Conservation (phyloP, 2,888 invertebrate genomes). For the Tachina fera region DNA sequence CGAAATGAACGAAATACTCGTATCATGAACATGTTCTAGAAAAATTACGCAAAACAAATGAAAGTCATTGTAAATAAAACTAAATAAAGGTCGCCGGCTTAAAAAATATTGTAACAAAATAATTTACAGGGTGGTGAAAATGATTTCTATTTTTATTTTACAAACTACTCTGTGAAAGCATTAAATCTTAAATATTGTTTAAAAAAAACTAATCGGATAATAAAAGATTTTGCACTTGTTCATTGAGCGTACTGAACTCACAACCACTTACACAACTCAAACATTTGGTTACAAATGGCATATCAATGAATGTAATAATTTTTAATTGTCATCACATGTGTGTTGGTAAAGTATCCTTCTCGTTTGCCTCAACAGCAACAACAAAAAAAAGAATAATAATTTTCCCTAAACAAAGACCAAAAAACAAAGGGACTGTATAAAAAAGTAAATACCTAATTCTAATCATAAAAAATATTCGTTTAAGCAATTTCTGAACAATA, state of each 20-base stretch:
- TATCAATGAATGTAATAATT: conserved; percentile 54
- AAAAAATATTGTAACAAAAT: conserved; percentile 40
- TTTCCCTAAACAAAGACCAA: conserved; percentile 45
- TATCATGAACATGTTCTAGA: background rate
- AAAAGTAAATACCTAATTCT: conserved; percentile 41
- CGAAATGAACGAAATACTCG: conserved; percentile 23
- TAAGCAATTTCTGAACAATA: conserved; percentile 53
- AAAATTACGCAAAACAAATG: conserved; percentile 1
- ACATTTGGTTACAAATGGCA: background rate
- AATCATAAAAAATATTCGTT: conserved; percentile 61
- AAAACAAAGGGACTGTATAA: conserved; percentile 43
- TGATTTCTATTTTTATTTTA: conserved; percentile 39
- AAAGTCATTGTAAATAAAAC: conserved; percentile 15
- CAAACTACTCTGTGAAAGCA: conserved; percentile 29
- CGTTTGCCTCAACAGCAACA: background rate
- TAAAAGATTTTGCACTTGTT: conserved; percentile 71
- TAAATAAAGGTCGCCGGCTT: conserved; percentile 27
- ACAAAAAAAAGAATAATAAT: conserved; percentile 27
- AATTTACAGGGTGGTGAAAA: conserved; percentile 64
- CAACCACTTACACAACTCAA: conserved; percentile 20
- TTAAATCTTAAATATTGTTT: conserved; percentile 33
- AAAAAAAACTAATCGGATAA: conserved; percentile 66
- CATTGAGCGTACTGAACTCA: conserved; percentile 26
- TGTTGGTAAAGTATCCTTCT: conserved; percentile 24
- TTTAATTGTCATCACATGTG: conserved; percentile 68